Conservation (phyloP, 2,797 vertebrate genomes). For the Parotocinclus haroldoi region DNA sequence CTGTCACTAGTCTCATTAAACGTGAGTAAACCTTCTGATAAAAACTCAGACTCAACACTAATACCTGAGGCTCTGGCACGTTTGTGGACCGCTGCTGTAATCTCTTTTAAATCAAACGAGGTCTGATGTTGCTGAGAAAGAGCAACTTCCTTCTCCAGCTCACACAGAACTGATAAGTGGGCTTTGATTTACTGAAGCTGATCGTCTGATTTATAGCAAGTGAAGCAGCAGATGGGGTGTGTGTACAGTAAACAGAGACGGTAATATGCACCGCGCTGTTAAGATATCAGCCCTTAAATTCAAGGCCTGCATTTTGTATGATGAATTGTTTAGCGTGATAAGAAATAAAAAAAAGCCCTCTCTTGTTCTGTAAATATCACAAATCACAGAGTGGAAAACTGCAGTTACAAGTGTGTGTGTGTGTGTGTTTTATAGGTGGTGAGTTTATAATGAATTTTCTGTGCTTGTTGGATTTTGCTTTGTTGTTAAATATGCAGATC, state of each 20-base stretch:
- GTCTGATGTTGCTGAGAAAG: not conserved
- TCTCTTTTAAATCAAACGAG: not conserved
- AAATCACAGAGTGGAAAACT: slow-evolving; percentile 26
- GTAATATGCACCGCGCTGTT: slow-evolving; percentile 11
- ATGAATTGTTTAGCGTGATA: slow-evolving; percentile 19
- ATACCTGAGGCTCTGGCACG: too few relatives aligned
- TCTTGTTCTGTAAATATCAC: slow-evolving; percentile 34
- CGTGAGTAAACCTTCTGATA: too few relatives aligned
- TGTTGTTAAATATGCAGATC: not conserved
- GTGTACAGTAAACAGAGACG: slow-evolving; percentile 49
- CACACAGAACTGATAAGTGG: slow-evolving; percentile 41
- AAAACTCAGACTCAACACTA: too few relatives aligned
- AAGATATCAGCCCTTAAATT: slow-evolving; percentile 10
- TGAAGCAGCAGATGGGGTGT: slow-evolving; percentile 42
- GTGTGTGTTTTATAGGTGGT: too few relatives aligned
- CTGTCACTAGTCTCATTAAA: too few relatives aligned
- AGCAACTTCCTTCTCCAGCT: slow-evolving; percentile 21
- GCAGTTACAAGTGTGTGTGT: too few relatives aligned
- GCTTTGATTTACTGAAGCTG: slow-evolving; percentile 23
- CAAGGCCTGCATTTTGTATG: slow-evolving; percentile 19
- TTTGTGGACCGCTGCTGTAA: not conserved
- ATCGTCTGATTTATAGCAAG: slow-evolving; percentile 46
- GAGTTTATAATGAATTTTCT: too few relatives aligned
- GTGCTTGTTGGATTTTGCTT: not conserved
- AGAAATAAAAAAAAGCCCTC: slow-evolving; percentile 9